Percentiles rank a stretch among this genome's conserved stretches.
These are phyloP conservation scores for Phylloscopus trochiloides DNA, from an alignment of 2,113 vertebrate genomes.

Conservation along the genomic window DNA sequence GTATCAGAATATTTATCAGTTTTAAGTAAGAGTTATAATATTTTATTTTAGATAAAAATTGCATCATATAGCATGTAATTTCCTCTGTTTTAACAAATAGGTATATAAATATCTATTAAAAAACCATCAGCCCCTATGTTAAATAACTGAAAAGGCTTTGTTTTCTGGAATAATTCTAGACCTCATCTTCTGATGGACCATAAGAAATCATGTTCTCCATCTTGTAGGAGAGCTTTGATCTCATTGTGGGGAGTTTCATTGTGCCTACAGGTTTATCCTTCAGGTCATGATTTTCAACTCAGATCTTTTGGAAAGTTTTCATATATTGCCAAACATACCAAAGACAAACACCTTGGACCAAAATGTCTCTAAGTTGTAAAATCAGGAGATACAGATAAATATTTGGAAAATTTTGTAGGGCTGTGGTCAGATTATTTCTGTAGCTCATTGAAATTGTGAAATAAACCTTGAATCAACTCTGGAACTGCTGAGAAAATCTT, in stretches of 20 bases:
- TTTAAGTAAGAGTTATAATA: neutral
- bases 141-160: neutral
- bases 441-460: neutral
- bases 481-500: neutral
- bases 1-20: neutral
- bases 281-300: neutral
- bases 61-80: rapidly evolving
- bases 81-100: neutral
- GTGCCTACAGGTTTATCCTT: neutral
- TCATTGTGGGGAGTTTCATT: neutral
- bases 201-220: neutral
- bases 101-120: neutral
- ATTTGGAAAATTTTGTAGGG: neutral
- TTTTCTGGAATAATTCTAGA: neutral
- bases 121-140: rapidly evolving
- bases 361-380: neutral
- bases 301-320: neutral
- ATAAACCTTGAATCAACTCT: neutral
- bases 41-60: neutral
- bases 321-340: neutral
- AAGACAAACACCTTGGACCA: neutral
- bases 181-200: neutral
- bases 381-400: neutral
- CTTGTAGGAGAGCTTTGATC: neutral
- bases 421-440: neutral